A percentile compares a stretch with the other conserved stretches of the same genome.
phyloP scores from a whole-genome alignment of 1,140 invertebrate species.

The Trypoxylus dichotomus region DNA sequence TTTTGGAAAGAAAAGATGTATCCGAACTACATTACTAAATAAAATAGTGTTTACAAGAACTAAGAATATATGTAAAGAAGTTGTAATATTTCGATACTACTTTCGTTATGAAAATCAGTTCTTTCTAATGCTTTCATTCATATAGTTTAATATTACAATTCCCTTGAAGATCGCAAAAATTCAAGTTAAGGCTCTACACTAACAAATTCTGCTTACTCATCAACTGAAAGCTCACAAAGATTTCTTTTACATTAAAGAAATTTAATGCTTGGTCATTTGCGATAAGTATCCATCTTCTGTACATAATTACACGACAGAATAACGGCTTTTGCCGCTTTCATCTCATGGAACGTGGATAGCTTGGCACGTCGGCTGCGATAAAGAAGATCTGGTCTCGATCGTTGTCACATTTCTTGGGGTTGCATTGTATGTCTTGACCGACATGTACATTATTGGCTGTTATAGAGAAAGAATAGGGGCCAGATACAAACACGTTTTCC shows the following conservation, averaged over 20 bases:
- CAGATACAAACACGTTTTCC: background rate
- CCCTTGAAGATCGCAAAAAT: background rate
- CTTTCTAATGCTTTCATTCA: too few species aligned
- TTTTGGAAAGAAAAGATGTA: too few species aligned
- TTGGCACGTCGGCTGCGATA: background rate
- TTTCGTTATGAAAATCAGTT: too few species aligned
- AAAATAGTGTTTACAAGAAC: too few species aligned
- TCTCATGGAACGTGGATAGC: background rate
- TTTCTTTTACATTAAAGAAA: background rate
- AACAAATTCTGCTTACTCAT: background rate
- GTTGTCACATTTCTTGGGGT: background rate
- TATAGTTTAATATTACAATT: too few species aligned
- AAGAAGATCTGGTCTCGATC: background rate
- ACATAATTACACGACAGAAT: conserved; percentile 14
- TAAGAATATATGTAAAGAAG: too few species aligned
- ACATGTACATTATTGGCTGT: conserved; percentile 1
- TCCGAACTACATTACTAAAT: too few species aligned
- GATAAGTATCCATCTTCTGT: conserved; percentile 13
- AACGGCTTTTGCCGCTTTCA: conserved; percentile 20
- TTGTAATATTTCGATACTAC: too few species aligned
- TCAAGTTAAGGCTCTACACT: background rate
- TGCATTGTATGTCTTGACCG: background rate
- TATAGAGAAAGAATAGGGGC: background rate
- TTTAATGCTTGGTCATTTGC: conserved; percentile 23
- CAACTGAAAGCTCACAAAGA: background rate